Evolutionary conservation across 2,113 vertebrate species (phyloP).

Genomic region (Malurus cyaneus): DNA sequence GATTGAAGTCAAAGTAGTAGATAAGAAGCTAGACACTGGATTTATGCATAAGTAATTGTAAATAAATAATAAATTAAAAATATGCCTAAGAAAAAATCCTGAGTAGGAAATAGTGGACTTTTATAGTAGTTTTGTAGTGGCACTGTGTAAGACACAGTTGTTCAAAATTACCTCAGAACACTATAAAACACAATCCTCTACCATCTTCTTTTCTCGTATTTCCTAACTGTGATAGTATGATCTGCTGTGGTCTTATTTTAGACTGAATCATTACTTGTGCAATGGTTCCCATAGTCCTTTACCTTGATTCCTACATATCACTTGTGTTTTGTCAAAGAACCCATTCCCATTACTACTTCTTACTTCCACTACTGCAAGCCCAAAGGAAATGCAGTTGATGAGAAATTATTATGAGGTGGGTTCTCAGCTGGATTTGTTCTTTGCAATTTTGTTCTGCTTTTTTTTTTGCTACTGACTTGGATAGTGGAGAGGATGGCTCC

Average conservation of each 20-base stretch:
- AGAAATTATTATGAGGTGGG: neutral
- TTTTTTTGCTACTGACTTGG: neutral
- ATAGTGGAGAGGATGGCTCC: neutral
- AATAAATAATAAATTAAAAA: neutral
- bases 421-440: neutral
- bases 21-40: neutral
- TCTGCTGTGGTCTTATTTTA: neutral
- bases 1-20: neutral
- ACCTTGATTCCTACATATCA: neutral
- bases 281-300: neutral
- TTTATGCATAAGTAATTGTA: neutral
- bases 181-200: neutral
- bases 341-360: neutral
- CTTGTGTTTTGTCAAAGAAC: neutral
- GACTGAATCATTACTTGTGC: neutral
- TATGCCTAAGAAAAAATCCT: neutral
- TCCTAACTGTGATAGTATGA: neutral
- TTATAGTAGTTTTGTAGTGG: neutral
- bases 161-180: neutral
- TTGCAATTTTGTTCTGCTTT: neutral
- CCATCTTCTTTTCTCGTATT: neutral
- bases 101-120: neutral
- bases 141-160: neutral
- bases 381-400: neutral
- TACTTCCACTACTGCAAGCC: neutral